phyloP scores from a whole-genome alignment of 2,888 invertebrate species.

The Drosophila mimica region DNA sequence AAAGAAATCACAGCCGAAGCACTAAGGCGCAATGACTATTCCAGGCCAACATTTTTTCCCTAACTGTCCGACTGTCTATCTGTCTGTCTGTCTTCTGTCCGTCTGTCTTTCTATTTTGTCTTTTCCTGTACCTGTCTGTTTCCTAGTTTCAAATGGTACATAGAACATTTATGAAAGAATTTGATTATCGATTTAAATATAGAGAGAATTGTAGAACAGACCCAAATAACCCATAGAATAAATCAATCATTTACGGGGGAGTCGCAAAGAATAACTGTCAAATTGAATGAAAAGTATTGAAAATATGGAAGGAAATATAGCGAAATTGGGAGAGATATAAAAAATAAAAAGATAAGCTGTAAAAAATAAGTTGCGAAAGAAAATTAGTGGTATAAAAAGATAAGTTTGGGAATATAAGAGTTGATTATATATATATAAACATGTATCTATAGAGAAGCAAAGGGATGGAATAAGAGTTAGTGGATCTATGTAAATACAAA shows the following conservation, averaged over 20 bases:
- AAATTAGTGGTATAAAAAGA: not conserved
- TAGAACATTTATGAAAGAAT: not conserved
- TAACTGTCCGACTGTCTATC: slow-evolving; percentile 17
- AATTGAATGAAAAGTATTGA: not conserved
- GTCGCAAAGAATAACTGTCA: not conserved
- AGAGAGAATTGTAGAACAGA: not conserved
- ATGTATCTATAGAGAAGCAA: not conserved
- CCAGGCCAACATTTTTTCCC: slow-evolving; percentile 13
- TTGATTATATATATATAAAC: not conserved
- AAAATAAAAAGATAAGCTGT: not conserved
- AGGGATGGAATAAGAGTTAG: too few species aligned
- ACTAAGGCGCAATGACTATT: slow-evolving; percentile 38
- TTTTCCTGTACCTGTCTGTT: not conserved
- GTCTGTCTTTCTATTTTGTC: not conserved
- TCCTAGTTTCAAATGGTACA: not conserved
- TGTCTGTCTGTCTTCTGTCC: slow-evolving; percentile 13
- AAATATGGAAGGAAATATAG: not conserved
- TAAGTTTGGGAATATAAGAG: not conserved
- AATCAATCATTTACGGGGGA: not conserved
- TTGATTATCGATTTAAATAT: not conserved
- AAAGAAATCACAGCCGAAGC: slow-evolving; percentile 26
- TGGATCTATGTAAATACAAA: too few species aligned
- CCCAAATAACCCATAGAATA: not conserved
- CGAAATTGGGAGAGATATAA: not conserved
- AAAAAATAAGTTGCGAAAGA: not conserved